These are phyloP conservation scores for Norana najaformis DNA, from an alignment of 2,888 invertebrate species.

Conservation along the genomic window DNA sequence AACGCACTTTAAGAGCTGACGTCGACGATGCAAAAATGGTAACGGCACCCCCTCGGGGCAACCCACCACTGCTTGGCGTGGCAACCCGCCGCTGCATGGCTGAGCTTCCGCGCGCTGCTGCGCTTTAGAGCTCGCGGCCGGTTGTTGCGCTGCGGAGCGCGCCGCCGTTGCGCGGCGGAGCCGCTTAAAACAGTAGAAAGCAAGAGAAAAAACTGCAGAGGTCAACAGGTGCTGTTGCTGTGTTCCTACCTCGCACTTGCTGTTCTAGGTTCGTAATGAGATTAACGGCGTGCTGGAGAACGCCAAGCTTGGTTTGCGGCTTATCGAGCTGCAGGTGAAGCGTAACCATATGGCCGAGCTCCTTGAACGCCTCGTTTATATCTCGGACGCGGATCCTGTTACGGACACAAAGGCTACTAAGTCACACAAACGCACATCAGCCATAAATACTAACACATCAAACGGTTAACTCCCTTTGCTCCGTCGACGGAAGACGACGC, in stretches of 20 bases:
- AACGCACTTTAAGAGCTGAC: constrained; percentile 15
- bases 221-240: background rate
- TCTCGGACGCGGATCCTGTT: constrained; percentile 95
- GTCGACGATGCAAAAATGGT: background rate
- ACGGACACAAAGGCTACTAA: constrained; percentile 17
- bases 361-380: constrained; percentile 97
- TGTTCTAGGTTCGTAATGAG: constrained; percentile 96
- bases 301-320: constrained; percentile 95
- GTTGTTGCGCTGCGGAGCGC: no score
- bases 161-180: no score
- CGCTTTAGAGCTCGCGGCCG: no score
- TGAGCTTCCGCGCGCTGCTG: no score
- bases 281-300: constrained; percentile 96
- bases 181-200: background rate
- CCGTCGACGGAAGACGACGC: background rate
- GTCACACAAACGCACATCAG: background rate
- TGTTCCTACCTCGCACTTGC: constrained; percentile 85
- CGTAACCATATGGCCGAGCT: constrained; percentile 96
- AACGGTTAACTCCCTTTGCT: background rate
- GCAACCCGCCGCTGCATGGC: no score
- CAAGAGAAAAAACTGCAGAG: background rate
- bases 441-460: constrained; percentile 3
- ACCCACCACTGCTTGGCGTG: no score
- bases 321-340: constrained; percentile 94
- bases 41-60: background rate